Evolutionary conservation across 1,140 invertebrate species (phyloP).

Genomic region (Psix sp.): DNA sequence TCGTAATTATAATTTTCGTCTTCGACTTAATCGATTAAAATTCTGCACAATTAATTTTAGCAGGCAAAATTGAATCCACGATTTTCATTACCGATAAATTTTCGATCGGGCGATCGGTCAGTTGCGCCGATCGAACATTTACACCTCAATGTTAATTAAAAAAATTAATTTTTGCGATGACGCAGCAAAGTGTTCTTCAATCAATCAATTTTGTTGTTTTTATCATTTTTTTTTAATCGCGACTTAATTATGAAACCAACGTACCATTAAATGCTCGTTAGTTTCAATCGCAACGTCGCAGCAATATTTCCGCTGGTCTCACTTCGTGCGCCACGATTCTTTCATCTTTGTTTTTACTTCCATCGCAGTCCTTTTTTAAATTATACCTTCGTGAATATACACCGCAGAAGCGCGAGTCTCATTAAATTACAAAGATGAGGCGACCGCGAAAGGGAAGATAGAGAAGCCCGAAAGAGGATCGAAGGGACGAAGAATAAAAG

Average conservation of each 20-base stretch:
- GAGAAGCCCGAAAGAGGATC: conserved; percentile 38
- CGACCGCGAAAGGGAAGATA: conserved; percentile 48
- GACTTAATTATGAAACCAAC: conserved; percentile 30
- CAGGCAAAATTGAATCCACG: conserved; percentile 2
- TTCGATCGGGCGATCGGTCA: conserved; percentile 5
- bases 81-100: conserved; percentile 9
- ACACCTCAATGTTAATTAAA: conserved; percentile 27
- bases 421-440: conserved; percentile 65
- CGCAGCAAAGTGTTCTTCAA: no score
- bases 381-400: conserved; percentile 54
- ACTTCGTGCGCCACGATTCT: conserved; percentile 9
- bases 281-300: conserved; percentile 39
- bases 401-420: conserved; percentile 65
- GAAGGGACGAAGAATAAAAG: conserved; percentile 54
- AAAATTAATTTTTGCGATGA: conserved; percentile 23
- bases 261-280: conserved; percentile 50
- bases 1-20: no score
- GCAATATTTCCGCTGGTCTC: conserved; percentile 33
- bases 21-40: no score
- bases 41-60: no score
- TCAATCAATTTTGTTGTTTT: neutral
- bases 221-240: conserved; percentile 15
- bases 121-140: conserved; percentile 16
- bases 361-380: conserved; percentile 42
- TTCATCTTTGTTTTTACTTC: conserved; percentile 8